Evolutionary conservation across 2,888 invertebrate genomes (phyloP).

Genomic region (Idaea dimidiata): DNA sequence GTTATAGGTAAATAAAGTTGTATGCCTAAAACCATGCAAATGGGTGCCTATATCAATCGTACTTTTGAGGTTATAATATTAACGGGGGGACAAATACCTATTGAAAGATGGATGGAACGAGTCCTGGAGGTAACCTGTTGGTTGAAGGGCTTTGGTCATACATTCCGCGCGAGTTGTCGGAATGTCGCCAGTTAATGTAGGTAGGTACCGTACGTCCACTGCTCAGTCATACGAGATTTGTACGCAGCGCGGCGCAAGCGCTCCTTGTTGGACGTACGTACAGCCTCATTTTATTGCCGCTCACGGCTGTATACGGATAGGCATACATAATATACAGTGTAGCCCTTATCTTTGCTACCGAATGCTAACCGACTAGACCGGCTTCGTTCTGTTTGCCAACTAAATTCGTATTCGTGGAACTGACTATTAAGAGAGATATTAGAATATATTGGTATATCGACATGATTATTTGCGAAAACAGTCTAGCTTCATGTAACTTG

Average conservation of each 20-base stretch:
- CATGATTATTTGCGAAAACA: not conserved
- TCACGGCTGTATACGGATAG: constrained; percentile 47
- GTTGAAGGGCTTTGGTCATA: constrained; percentile 64
- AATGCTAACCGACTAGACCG: constrained; percentile 39
- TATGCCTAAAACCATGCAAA: constrained; percentile 6
- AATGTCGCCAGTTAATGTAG: constrained; percentile 68
- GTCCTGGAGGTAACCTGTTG: constrained; percentile 62
- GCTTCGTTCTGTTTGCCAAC: constrained; percentile 33
- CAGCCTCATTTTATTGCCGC: constrained; percentile 64
- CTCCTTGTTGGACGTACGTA: constrained; percentile 46
- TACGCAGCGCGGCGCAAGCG: constrained; percentile 61
- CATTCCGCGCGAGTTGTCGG: constrained; percentile 69
- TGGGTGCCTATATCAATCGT: constrained; percentile 2
- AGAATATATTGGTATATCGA: constrained; percentile 8
- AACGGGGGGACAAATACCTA: constrained; percentile 46
- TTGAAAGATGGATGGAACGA: constrained; percentile 53
- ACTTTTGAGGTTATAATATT: constrained; percentile 59
- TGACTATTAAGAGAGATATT: constrained; percentile 7
- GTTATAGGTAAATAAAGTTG: constrained; percentile 38
- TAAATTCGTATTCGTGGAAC: constrained; percentile 13
- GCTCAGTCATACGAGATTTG: constrained; percentile 71
- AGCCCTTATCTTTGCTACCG: constrained; percentile 65
- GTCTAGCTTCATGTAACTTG: not conserved
- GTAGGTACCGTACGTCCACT: constrained; percentile 69
- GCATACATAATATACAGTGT: constrained; percentile 36